phyloP scores from a whole-genome alignment of 2,797 vertebrate genomes.

The Hirundo rustica region DNA sequence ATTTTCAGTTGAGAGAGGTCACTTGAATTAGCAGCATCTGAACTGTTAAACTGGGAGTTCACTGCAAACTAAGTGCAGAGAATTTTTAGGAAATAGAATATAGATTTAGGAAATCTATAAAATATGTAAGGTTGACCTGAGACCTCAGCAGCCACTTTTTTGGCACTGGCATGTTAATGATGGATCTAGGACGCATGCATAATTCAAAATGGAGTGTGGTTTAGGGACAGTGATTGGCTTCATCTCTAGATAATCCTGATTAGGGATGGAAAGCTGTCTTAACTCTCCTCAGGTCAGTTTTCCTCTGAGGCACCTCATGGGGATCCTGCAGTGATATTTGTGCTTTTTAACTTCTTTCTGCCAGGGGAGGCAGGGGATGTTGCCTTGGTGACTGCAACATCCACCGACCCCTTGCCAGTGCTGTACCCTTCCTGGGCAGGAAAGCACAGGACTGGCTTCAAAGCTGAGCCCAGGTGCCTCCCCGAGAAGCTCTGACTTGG shows the following conservation, averaged over 20 bases:
- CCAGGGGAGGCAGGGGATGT: background rate
- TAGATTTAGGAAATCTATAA: constrained; percentile 26
- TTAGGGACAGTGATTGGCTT: constrained; percentile 60
- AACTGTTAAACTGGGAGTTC: background rate
- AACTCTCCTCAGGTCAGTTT: constrained; percentile 10
- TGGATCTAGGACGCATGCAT: constrained; percentile 56
- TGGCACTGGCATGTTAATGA: background rate
- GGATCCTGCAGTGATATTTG: background rate
- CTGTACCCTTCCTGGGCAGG: background rate
- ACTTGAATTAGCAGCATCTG: background rate
- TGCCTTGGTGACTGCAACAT: background rate
- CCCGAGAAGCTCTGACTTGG: background rate
- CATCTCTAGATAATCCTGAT: constrained; percentile 58
- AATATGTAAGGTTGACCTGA: constrained; percentile 19
- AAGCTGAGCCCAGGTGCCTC: background rate
- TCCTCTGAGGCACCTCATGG: background rate
- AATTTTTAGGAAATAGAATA: background rate
- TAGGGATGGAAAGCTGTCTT: constrained; percentile 46
- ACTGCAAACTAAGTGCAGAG: background rate
- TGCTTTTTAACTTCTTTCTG: background rate
- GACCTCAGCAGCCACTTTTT: background rate
- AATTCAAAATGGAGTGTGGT: constrained; percentile 44
- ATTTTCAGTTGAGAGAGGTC: background rate
- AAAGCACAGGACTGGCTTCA: background rate
- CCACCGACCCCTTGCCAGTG: background rate